Conservation (phyloP, 2,797 vertebrate species). For the Chromis chromis region DNA sequence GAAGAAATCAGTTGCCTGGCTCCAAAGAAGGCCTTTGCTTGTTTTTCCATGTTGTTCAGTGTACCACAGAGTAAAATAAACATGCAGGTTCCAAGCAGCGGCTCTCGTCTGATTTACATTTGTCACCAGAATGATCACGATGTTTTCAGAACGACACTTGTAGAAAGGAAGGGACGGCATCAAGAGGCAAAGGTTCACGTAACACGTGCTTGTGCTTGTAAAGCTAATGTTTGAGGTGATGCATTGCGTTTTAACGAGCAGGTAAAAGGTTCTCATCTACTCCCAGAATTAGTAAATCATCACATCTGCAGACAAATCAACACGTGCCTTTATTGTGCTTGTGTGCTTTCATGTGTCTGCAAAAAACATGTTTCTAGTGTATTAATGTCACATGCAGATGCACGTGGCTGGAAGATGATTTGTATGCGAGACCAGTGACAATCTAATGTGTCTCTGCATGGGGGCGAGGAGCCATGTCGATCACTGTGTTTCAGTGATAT, state of each 20-base stretch:
- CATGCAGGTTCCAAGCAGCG: conserved; percentile 24
- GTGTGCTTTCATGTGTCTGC: conserved; percentile 16
- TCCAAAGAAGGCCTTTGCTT: conserved; percentile 35
- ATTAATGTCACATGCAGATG: conserved; percentile 17
- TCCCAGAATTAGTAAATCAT: not conserved
- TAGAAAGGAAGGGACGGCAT: not conserved
- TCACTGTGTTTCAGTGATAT: not conserved
- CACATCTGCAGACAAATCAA: not conserved
- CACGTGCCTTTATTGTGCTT: conserved; percentile 3
- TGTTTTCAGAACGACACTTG: not conserved
- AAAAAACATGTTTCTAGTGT: not conserved
- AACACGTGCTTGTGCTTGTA: not conserved
- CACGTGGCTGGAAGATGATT: conserved; percentile 22
- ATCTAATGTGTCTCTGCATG: conserved; percentile 16
- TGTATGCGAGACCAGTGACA: conserved; percentile 12
- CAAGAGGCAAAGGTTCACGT: not conserved
- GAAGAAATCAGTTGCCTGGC: conserved; percentile 26
- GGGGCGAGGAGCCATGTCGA: not conserved
- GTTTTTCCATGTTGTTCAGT: conserved; percentile 38
- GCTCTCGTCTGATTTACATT: conserved; percentile 23
- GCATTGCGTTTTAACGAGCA: not conserved
- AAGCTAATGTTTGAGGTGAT: not conserved
- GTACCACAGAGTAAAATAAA: conserved; percentile 57
- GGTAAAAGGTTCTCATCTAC: not conserved
- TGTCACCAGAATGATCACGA: conserved; percentile 11